Base-by-base conservation (phyloP, 1,140 invertebrate species). In the Psix sp. region DNA sequence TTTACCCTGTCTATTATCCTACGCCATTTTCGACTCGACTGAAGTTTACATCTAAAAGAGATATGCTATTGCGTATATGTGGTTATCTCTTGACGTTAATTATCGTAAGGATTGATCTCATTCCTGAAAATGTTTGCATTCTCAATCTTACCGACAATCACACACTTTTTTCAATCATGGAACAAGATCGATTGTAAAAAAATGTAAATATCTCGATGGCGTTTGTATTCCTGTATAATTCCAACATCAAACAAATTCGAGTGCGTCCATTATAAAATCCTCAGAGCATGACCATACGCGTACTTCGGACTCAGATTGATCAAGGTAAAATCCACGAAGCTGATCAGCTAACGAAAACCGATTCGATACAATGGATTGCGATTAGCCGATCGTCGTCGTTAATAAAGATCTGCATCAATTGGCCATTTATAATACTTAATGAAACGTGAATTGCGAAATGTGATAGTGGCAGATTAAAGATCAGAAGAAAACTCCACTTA, bases 201-300 rank as follows among this genome's bases (percentile, higher is more conserved):
- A 72, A 57, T 42, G 60, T 5, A 46, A 59, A 65, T 72, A 72
- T 60, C 68, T 72, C 46, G 36, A 59, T 60, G 46, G 60, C 68
- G 68, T 72, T 72, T 54, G 52, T 35, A 72, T 72, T 65, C 59
- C 52, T 31, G 60, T 52, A 72, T 72, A 72, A 72, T 72, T 65
- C 68, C 59, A 51, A 72, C 60, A 60, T 72, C 68, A 72, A 65
- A 72, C 59, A 72, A 65, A 72, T 72, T 72, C 68, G 68, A 59
- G 40, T 65, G 24, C 54, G 68, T 65, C 68, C 54, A 65, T 72
- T 72, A 65, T 72, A 72, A 72, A 72, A 65, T 52, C 68, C 48
- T 9, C 54, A 24, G 29, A 72, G 68, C 68, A 72, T 72, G 68
- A 72, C 59, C 68, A 66, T 73, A 63, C 54, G 54, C 68, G 60